Evolutionary conservation across 2,113 vertebrate species (phyloP), one percentile per base, ranked within the genome.

Genomic region (Melanotaenia duboulayi): DNA sequence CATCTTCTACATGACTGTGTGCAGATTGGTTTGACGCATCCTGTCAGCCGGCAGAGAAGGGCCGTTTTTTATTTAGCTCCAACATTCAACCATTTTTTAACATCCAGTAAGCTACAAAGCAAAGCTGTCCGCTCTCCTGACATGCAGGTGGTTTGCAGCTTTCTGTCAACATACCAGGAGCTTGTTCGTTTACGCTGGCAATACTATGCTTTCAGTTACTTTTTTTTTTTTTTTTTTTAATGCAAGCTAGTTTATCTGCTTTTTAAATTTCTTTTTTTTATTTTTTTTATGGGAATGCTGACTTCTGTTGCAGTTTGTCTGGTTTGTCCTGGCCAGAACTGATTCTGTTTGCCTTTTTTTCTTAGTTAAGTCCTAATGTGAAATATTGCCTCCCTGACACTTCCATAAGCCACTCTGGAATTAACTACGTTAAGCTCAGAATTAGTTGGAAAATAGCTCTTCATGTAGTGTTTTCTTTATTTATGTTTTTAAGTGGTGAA

Each of bases 61-160:
- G 12, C 5, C 40, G 7, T 42, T n/a, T 39, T 23, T 54, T 14
- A 11, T 66, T 54, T 66, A 68, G 24, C 23, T 42, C 50, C 71
- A 62, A 69, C 59, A n/a, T 52, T 7, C 57, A 44, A 51, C 23
- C 19, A 14, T 4, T 63, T 46, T 46, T 14, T 17, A 19, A 46
- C 32, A 46, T 46, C 13, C 44, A 66, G 19, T 28, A 50, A 75
- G 25, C 54, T 20, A 1, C 23, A 67, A 49, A 58, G 55, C 24
- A 22, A 25, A 55, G 32, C 71, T 52, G 20, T 48, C 4, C 12
- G 6, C 35, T 24, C 46, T 11, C 25, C 0, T n/a, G 28, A 32
- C 6, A 48, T 40, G 6, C 4, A 19, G 37, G 14, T 25, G 44
- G 22, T 48, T 61, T 63, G 48, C 37, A 23, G 23, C 51, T 63